These are phyloP conservation scores for Goniozus legneri DNA, from an alignment of 1,140 invertebrate species.

Conservation along the genomic window DNA sequence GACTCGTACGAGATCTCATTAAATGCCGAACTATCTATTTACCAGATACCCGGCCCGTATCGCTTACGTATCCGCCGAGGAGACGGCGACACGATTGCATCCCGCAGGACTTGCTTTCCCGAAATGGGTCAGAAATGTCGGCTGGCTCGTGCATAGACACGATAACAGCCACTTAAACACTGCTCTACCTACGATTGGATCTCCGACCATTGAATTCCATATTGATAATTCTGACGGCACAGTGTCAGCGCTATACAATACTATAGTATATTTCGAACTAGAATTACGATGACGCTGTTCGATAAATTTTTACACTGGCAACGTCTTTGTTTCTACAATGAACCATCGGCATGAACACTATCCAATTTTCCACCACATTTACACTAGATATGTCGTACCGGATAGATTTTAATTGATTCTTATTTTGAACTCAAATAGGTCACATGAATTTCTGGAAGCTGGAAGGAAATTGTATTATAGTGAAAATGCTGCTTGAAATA, in stretches of 20 bases:
- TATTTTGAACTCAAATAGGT: too few relatives aligned
- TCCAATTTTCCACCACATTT: too few relatives aligned
- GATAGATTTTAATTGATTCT: too few relatives aligned
- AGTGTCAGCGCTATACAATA: neutral
- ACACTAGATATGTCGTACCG: too few relatives aligned
- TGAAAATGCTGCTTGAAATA: too few relatives aligned
- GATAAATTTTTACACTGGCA: too few relatives aligned
- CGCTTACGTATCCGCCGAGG: constrained; percentile 12
- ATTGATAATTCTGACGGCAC: constrained; percentile 5
- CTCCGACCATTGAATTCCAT: constrained; percentile 15
- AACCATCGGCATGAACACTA: too few relatives aligned
- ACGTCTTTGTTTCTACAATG: too few relatives aligned
- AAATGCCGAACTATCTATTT: constrained; percentile 6
- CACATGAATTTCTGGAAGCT: too few relatives aligned
- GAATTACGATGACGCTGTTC: too few relatives aligned
- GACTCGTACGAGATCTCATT: too few relatives aligned
- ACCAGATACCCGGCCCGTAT: neutral
- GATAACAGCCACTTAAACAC: constrained; percentile 31
- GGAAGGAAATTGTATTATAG: too few relatives aligned
- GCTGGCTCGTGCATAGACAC: constrained; percentile 21
- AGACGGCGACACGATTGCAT: constrained; percentile 23
- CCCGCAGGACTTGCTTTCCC: constrained; percentile 10
- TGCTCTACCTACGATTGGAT: constrained; percentile 17
- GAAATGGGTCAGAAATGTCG: constrained; percentile 25
- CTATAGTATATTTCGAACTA: neutral